A percentile compares a stretch with the other conserved stretches of the same genome.
These are phyloP conservation scores for Heliconius eleuchia DNA, from an alignment of 1,140 invertebrate genomes.

Conservation along the genomic window DNA sequence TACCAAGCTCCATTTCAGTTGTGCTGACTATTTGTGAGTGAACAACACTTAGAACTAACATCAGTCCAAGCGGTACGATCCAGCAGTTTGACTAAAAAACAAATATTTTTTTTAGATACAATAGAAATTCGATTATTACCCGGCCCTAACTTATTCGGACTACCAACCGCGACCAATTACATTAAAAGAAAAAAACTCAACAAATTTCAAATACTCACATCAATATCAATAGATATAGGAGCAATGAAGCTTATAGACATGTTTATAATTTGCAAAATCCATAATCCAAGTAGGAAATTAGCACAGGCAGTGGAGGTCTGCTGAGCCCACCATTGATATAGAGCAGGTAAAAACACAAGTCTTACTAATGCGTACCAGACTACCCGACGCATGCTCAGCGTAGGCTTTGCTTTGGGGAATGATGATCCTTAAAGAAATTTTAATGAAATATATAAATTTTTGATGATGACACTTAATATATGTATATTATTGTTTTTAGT, in stretches of 20 bases:
- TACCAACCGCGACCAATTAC: too few species aligned
- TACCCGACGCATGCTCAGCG: conserved; percentile 91
- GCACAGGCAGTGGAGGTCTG: conserved; percentile 91
- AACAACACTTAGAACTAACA: conserved; percentile 91
- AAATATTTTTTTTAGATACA: too few species aligned
- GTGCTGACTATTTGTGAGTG: conserved; percentile 96
- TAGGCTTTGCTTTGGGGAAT: conserved; percentile 96
- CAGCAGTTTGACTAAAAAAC: conserved; percentile 65
- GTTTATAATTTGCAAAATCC: conserved; percentile 88
- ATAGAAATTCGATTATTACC: too few species aligned
- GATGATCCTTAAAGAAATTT: conserved; percentile 88
- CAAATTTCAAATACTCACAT: conserved; percentile 54
- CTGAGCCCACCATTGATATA: conserved; percentile 93
- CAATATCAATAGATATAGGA: conserved; percentile 57
- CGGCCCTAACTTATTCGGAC: too few species aligned
- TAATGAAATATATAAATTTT: background rate
- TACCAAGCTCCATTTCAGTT: conserved; percentile 78
- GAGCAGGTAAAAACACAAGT: conserved; percentile 90
- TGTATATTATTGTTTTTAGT: too few species aligned
- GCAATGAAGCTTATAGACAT: conserved; percentile 69
- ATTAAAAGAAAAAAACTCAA: background rate
- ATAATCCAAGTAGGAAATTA: conserved; percentile 87
- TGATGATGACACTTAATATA: too few species aligned
- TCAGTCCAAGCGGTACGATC: conserved; percentile 89
- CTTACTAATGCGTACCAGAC: conserved; percentile 89